A percentile compares a stretch with the other conserved stretches of the same genome.
phyloP scores from a whole-genome alignment of 2,797 vertebrate genomes.

The Myotis findleyi region DNA sequence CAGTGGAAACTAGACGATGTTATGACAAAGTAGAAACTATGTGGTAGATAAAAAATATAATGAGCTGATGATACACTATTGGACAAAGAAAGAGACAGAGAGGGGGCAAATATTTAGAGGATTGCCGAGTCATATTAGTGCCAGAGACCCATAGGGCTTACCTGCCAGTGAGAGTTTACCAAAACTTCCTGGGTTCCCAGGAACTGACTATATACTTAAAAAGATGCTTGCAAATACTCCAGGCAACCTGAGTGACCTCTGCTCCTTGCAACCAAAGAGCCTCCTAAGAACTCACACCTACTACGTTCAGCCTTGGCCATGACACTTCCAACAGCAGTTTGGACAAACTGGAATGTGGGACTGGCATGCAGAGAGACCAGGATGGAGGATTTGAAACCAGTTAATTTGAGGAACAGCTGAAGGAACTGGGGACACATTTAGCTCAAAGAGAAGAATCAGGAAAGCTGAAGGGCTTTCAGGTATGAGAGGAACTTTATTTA shows the following conservation, averaged over 20 bases:
- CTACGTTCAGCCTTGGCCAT: neutral
- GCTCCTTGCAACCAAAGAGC: neutral
- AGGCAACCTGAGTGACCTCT: neutral
- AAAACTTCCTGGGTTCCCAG: neutral
- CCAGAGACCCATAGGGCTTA: neutral
- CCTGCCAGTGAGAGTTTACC: neutral
- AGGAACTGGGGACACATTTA: neutral
- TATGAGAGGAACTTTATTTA: slow-evolving; percentile 9
- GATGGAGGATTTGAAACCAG: slow-evolving; percentile 19
- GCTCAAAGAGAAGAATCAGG: neutral
- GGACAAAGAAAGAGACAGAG: neutral
- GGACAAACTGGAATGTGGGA: neutral
- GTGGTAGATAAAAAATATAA: neutral
- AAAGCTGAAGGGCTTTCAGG: neutral
- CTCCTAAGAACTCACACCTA: neutral
- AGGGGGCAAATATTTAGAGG: neutral
- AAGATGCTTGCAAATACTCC: neutral
- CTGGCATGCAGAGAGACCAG: neutral
- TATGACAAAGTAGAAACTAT: neutral
- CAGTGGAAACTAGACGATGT: neutral
- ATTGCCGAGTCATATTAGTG: neutral
- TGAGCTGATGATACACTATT: neutral
- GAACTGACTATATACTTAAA: neutral
- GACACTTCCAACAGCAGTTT: neutral
- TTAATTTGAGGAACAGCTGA: neutral